Percentiles rank a stretch among this genome's conserved stretches.
Evolutionary conservation across 2,888 invertebrate genomes (phyloP).

Genomic region (Tinea trinotella): DNA sequence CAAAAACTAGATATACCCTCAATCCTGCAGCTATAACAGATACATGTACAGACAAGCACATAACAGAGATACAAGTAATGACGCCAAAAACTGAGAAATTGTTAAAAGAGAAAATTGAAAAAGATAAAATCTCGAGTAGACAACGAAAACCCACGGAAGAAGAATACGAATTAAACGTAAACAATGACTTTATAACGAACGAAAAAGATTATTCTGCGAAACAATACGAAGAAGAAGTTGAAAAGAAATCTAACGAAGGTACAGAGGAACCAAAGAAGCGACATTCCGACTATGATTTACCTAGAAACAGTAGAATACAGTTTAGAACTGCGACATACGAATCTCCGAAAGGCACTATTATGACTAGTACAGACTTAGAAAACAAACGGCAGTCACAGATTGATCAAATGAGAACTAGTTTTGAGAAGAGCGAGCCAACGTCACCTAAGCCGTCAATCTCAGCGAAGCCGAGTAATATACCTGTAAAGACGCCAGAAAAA

Average conservation of each 20-base stretch:
- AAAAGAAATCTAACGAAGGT: slow-evolving; percentile 45
- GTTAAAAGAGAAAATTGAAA: slow-evolving; percentile 37
- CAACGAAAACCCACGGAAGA: slow-evolving; percentile 56
- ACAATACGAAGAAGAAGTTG: slow-evolving; percentile 35
- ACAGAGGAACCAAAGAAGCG: slow-evolving; percentile 61
- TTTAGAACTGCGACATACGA: slow-evolving; percentile 77
- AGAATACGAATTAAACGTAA: slow-evolving; percentile 54
- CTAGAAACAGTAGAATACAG: slow-evolving; percentile 72
- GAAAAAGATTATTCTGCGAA: slow-evolving; percentile 58
- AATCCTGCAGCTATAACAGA: slow-evolving; percentile 54
- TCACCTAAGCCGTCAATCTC: slow-evolving; percentile 50
- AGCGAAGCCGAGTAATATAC: slow-evolving; percentile 63
- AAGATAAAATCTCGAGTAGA: slow-evolving; percentile 52
- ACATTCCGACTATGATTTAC: slow-evolving; percentile 65
- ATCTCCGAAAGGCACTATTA: slow-evolving; percentile 68
- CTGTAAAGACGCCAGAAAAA: slow-evolving; percentile 52
- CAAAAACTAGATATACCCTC: slow-evolving; percentile 59
- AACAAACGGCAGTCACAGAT: slow-evolving; percentile 72
- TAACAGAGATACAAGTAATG: slow-evolving; percentile 82
- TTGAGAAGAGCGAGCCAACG: slow-evolving; percentile 31
- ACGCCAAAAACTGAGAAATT: slow-evolving; percentile 61
- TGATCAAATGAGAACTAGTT: slow-evolving; percentile 48
- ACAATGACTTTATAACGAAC: slow-evolving; percentile 64
- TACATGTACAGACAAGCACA: slow-evolving; percentile 54
- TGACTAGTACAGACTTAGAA: slow-evolving; percentile 63